Conservation (phyloP, 2,888 invertebrate genomes). For the Dione juno region DNA sequence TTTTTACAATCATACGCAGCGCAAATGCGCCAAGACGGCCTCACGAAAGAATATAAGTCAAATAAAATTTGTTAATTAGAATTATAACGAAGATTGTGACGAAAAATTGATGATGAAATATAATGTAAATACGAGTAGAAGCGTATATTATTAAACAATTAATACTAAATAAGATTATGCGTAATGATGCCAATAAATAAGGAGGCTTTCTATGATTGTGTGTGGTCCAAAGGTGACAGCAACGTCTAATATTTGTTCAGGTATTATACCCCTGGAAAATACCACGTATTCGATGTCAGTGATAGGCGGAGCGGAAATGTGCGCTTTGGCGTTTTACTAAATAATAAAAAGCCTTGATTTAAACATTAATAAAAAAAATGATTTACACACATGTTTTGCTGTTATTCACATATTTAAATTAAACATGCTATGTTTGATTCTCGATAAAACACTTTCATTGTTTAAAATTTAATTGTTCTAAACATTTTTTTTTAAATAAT, state of each 20-base stretch:
- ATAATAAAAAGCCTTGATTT: background rate
- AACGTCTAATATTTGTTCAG: constrained; percentile 66
- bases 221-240: constrained; percentile 72
- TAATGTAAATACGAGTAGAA: background rate
- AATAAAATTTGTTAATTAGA: too few relatives aligned
- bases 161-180: constrained; percentile 25
- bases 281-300: constrained; percentile 46
- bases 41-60: too few relatives aligned
- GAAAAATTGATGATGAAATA: background rate
- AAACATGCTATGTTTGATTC: too few relatives aligned
- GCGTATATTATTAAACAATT: constrained; percentile 18
- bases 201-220: constrained; percentile 56
- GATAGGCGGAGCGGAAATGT: constrained; percentile 52
- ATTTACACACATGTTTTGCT: too few relatives aligned
- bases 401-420: too few relatives aligned
- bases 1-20: too few relatives aligned
- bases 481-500: too few relatives aligned
- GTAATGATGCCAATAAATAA: constrained; percentile 48
- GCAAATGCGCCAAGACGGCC: too few relatives aligned
- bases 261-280: constrained; percentile 62
- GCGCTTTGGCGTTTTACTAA: background rate
- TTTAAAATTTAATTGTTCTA: too few relatives aligned
- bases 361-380: too few relatives aligned
- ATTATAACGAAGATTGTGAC: too few relatives aligned
- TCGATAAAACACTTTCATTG: too few relatives aligned